Conservation (phyloP, 2,797 vertebrate species). For the Channa striata region DNA sequence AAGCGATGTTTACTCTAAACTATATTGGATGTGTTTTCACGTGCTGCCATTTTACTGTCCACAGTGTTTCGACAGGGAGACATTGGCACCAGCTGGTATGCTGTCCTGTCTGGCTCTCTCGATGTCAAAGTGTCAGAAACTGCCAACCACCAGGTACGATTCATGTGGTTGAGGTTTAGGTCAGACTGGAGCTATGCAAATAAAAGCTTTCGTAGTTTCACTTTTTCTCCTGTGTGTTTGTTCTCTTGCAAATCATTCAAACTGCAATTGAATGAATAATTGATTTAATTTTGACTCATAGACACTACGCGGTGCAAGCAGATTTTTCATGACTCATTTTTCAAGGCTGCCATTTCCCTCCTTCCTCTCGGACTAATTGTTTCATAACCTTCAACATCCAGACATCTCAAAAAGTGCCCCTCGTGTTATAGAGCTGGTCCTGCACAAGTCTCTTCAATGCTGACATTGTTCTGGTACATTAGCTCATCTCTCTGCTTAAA, state of each 20-base stretch:
- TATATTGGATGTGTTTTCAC: constrained; percentile 6
- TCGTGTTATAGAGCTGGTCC: constrained; percentile 8
- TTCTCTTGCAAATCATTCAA: not conserved
- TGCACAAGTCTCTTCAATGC: constrained; percentile 22
- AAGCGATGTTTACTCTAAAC: not conserved
- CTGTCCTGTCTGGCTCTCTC: constrained; percentile 95
- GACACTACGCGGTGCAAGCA: not conserved
- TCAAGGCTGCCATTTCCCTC: not conserved
- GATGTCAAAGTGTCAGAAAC: constrained; percentile 99
- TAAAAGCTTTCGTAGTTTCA: not conserved
- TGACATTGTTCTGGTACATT: constrained; percentile 50
- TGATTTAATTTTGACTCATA: not conserved
- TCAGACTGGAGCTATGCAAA: not conserved
- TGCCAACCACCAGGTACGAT: constrained; percentile 95
- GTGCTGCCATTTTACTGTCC: constrained; percentile 1
- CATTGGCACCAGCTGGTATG: constrained; percentile 98
- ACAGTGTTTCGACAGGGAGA: constrained; percentile 98
- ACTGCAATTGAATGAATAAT: constrained; percentile 17
- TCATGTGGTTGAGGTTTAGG: not conserved
- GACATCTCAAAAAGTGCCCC: constrained; percentile 17
- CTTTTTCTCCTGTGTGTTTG: not conserved
- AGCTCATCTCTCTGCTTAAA: constrained; percentile 40
- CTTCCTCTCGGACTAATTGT: constrained; percentile 16
- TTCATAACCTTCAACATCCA: constrained; percentile 2
- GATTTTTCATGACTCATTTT: constrained; percentile 1